Evolutionary conservation across 2,113 vertebrate genomes (phyloP), one percentile per base, ranked within the genome.

Genomic region (Patagioenas fasciata): DNA sequence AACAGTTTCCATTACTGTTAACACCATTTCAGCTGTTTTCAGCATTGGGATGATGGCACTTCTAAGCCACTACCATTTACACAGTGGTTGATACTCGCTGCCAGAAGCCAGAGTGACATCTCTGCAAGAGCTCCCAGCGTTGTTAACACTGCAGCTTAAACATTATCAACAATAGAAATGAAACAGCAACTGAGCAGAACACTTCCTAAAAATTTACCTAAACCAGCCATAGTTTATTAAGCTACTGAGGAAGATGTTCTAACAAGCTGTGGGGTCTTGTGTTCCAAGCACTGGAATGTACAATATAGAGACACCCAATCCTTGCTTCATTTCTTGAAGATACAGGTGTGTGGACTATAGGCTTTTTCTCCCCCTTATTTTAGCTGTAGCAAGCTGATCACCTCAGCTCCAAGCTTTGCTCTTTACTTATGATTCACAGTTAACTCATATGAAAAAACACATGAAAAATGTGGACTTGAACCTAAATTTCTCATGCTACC

Each of bases 401-500:
- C 71, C 92, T 90, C 74, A 94, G 90, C 77, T 83, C 65, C 48
- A 67, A 86, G 93, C 51, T 81, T 92, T 80, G 47, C 80, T 88
- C 88, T 93, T 87, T 44, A 28, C 85, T 94, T 94, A 95, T 38
- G 77, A 74, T 78, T 95, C 77, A 88, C 82, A 95, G 72, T 70
- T 81, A 84, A 66, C 40, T 86, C 32, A 25, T 56, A 93, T 78
- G 72, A 66, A 90, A 85, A 91, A 86, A 47, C 20, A 47, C 31
- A 10, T 25, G 51, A 95, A 44, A 95, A 86, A 81, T 48, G 32
- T 60, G 4, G 13, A 54, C 42, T 56, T 64, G 72, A 95, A 74
- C 88, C 44, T 86, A 67, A 71, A 74, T 89, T 96, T 78, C 75
- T 95, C 69, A 38, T 4, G 1, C 57, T 86, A 78, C 65, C 83